phyloP scores from a whole-genome alignment of 2,888 invertebrate genomes.

The Morinoia aosen region DNA sequence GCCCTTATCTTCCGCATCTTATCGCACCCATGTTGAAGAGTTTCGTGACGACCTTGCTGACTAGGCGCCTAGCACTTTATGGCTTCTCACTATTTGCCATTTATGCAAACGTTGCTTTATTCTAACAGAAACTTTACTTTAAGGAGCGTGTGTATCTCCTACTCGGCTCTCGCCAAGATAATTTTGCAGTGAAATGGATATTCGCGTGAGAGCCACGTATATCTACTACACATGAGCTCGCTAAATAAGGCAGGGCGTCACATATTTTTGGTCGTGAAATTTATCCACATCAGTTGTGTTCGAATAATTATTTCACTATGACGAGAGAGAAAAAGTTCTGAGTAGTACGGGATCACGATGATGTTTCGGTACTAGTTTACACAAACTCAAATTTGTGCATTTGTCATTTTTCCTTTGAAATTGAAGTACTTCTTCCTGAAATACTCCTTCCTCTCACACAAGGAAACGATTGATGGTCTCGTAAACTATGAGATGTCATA shows the following conservation, averaged over 20 bases:
- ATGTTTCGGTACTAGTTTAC: neutral
- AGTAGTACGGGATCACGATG: neutral
- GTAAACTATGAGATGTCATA: too few relatives aligned
- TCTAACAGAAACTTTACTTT: neutral
- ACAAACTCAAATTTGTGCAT: neutral
- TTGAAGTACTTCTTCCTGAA: too few relatives aligned
- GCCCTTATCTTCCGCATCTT: conserved; percentile 26
- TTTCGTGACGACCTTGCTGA: conserved; percentile 38
- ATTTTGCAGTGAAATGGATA: neutral
- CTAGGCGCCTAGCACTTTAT: conserved; percentile 18
- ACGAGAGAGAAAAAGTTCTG: neutral
- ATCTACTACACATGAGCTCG: neutral
- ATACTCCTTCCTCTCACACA: too few relatives aligned
- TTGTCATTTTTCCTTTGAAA: neutral
- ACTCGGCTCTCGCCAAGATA: neutral
- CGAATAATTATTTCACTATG: neutral
- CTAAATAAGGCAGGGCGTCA: neutral
- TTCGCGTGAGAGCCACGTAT: neutral
- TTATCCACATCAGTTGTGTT: neutral
- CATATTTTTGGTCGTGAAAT: neutral
- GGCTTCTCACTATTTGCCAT: neutral
- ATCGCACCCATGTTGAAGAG: neutral
- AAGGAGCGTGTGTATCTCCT: neutral
- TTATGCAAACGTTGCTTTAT: neutral
- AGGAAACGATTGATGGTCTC: too few relatives aligned